Evolutionary conservation across 2,113 vertebrate species (phyloP).

Genomic region (Corythornis vintsioides): DNA sequence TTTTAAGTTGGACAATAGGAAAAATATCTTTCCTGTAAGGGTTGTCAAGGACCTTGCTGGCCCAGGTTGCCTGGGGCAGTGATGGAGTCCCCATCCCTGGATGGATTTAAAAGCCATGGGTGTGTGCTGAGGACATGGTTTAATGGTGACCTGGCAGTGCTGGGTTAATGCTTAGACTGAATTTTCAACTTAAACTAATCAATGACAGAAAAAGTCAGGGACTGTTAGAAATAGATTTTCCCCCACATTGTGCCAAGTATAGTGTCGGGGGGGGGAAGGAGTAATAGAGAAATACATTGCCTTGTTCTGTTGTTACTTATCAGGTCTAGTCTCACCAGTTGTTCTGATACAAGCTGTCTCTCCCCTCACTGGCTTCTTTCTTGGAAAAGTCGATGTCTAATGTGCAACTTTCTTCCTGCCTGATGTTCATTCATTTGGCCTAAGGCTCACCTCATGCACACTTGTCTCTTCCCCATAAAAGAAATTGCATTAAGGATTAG

Average conservation of each 20-base stretch:
- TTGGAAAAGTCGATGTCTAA: neutral
- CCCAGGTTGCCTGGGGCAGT: neutral
- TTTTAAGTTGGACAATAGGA: neutral
- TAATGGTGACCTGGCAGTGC: neutral
- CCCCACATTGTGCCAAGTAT: fast-evolving
- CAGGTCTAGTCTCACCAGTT: neutral
- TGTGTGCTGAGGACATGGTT: neutral
- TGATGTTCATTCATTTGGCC: fast-evolving
- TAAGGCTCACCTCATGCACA: neutral
- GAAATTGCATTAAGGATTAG: neutral
- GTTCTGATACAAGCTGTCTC: neutral
- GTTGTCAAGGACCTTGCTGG: too few species aligned
- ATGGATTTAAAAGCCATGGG: neutral
- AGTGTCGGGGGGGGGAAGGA: neutral
- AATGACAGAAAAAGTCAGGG: too few species aligned
- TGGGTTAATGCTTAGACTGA: neutral
- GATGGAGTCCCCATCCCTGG: neutral
- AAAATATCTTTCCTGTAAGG: too few species aligned
- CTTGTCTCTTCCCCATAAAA: neutral
- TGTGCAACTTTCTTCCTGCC: neutral
- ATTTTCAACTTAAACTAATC: neutral
- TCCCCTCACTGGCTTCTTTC: neutral
- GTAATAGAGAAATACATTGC: neutral
- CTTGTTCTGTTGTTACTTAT: neutral
- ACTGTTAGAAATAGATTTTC: too few species aligned